phyloP scores from a whole-genome alignment of 2,797 vertebrate species.

The Botia kubotai region DNA sequence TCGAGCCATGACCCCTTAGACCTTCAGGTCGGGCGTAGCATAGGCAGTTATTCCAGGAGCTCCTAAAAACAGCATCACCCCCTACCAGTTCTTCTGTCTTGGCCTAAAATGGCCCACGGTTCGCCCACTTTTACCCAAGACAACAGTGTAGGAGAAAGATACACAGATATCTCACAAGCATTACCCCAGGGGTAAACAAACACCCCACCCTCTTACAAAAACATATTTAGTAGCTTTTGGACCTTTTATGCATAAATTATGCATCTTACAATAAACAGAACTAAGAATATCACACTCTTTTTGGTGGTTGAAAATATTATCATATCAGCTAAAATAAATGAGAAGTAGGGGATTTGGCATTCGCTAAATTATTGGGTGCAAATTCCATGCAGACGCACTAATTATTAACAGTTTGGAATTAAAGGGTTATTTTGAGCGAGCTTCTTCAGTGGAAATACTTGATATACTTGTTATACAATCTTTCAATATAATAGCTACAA shows the following conservation, averaged over 20 bases:
- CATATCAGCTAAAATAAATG: too few species aligned
- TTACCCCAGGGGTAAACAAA: slow-evolving; percentile 73
- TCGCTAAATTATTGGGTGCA: not conserved
- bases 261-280: not conserved
- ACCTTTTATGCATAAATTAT: not conserved
- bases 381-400: not conserved
- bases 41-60: slow-evolving; percentile 72
- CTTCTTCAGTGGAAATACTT: not conserved
- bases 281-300: too few species aligned
- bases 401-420: not conserved
- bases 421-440: not conserved
- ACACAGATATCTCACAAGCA: slow-evolving; percentile 72
- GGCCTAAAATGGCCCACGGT: slow-evolving; percentile 75
- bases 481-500: not conserved
- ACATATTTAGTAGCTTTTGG: slow-evolving; percentile 31
- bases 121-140: slow-evolving; percentile 71
- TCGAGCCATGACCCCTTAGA: slow-evolving; percentile 77
- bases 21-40: slow-evolving; percentile 70
- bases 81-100: slow-evolving; percentile 71
- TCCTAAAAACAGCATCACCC: slow-evolving; percentile 71
- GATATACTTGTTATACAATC: slow-evolving; percentile 17
- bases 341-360: too few species aligned
- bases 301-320: too few species aligned
- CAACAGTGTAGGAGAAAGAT: slow-evolving; percentile 63
- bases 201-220: slow-evolving; percentile 50